A percentile compares a stretch with the other conserved stretches of the same genome.
Conservation (phyloP, 2,113 vertebrate species). For the Panthera leo region DNA sequence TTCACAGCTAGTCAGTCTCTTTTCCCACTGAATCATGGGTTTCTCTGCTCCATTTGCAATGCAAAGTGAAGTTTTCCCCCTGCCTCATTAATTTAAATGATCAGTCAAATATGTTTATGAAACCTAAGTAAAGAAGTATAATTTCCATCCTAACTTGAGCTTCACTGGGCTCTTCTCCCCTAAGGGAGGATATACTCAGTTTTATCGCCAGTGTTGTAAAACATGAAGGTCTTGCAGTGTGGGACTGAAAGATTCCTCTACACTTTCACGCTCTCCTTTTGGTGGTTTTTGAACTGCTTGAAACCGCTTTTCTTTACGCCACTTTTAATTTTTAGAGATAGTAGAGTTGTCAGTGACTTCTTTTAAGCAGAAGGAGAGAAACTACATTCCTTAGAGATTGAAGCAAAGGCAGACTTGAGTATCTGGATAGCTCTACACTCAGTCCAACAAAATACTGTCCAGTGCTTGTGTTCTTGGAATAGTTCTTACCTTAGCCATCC, state of each 20-base stretch:
- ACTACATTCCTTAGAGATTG: not conserved
- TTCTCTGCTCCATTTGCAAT: constrained; percentile 46
- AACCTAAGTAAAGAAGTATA: constrained; percentile 44
- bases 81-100: constrained; percentile 67
- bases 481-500: not conserved
- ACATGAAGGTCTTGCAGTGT: not conserved
- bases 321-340: not conserved
- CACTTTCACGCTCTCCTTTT: not conserved
- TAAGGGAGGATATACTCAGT: not conserved
- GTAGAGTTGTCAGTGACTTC: not conserved
- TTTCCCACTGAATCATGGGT: constrained; percentile 41
- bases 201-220: not conserved
- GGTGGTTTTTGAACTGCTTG: not conserved
- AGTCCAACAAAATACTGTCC: not conserved
- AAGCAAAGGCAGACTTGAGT: not conserved
- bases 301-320: not conserved
- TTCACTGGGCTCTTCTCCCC: not conserved
- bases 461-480: not conserved
- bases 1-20: constrained; percentile 24
- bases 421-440: not conserved
- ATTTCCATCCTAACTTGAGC: not conserved
- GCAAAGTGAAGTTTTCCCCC: constrained; percentile 19
- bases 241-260: not conserved
- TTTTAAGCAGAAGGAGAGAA: not conserved
- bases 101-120: constrained; percentile 57